Evolutionary conservation across 2,888 invertebrate genomes (phyloP).

Genomic region (Blera fallax): DNA sequence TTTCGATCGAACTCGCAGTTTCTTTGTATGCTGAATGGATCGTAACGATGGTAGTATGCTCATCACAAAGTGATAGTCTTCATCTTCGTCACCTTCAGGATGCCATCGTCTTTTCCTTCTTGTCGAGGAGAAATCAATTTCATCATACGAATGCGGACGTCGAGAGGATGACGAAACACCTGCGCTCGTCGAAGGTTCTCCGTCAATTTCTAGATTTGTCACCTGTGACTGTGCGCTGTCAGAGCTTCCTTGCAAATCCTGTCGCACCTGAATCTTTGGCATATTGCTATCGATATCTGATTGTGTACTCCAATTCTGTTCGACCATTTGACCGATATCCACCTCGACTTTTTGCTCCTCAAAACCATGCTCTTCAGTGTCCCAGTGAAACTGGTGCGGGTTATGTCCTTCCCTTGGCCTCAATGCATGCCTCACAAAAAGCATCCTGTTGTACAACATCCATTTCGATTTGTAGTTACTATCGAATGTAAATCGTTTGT

Average conservation of each 20-base stretch:
- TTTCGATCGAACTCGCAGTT: conserved; percentile 72
- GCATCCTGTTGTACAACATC: conserved; percentile 74
- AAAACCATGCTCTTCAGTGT: neutral
- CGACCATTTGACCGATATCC: neutral
- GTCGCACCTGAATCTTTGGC: conserved; percentile 46
- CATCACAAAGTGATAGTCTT: conserved; percentile 75
- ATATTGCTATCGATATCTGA: conserved; percentile 42
- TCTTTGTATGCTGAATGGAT: conserved; percentile 66
- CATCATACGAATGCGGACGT: neutral
- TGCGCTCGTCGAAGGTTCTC: conserved; percentile 1
- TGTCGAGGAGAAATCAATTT: neutral
- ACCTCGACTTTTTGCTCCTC: neutral
- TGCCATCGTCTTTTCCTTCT: neutral
- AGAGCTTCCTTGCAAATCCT: conserved; percentile 23
- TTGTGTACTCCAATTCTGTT: conserved; percentile 9
- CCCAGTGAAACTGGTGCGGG: neutral
- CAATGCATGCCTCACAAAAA: conserved; percentile 71
- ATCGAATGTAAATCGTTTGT: conserved; percentile 69
- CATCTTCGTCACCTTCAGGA: conserved; percentile 52
- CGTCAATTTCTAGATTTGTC: neutral
- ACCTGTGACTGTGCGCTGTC: neutral
- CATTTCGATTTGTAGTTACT: conserved; percentile 72
- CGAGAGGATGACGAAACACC: conserved; percentile 30
- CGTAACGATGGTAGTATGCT: conserved; percentile 74
- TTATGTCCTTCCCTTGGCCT: neutral